Evolutionary conservation across 2,888 invertebrate species (phyloP), one percentile per base, ranked within the genome.

Genomic region (Cerceris ruficornis): DNA sequence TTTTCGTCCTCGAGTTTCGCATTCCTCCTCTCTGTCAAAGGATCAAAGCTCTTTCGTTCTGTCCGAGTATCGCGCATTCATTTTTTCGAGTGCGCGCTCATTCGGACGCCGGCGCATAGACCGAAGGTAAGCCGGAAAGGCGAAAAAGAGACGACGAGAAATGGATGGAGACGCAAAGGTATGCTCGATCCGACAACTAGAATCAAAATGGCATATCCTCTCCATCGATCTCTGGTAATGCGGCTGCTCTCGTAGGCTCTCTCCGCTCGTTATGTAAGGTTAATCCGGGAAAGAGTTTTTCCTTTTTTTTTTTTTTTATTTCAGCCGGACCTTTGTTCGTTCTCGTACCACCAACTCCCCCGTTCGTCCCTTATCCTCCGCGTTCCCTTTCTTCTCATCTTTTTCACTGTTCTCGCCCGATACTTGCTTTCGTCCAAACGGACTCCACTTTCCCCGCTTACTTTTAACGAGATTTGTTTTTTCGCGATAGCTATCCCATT

Each of bases 381-480:
- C 8, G n/a, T 8, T 17, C 50, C 41, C 64, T 41, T 41, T n/a
- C 52, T 67, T 73, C 62, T 62, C 43, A 76, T 69, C 76, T 11
- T 68, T 28, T 14, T 55, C 66, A 52, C 50, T 15, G 50, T 39
- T 64, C 69, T 70, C 65, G 55, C 57, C 60, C 55, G 54, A 60
- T 65, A 61, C 64, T 64, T 58, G 43, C 15, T 60, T 69, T 66
- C 69, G 71, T 65, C 73, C 71, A 80, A 75, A 76, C 67, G 62
- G 86, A 86, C 74, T 72, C 57, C 68, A 65, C 52, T 75, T 74
- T 69, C 67, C 70, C 67, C 65, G 77, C 61, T 71, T 69, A 77
- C 79, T 77, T 73, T 77, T 79, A 79, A 78, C 79, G 79, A 78
- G 74, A 80, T 74, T 74, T 74, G 69, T 71, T 69, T 60, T 60